Conservation (phyloP, 2,113 vertebrate species). For the Dryoscopus gambensis region DNA sequence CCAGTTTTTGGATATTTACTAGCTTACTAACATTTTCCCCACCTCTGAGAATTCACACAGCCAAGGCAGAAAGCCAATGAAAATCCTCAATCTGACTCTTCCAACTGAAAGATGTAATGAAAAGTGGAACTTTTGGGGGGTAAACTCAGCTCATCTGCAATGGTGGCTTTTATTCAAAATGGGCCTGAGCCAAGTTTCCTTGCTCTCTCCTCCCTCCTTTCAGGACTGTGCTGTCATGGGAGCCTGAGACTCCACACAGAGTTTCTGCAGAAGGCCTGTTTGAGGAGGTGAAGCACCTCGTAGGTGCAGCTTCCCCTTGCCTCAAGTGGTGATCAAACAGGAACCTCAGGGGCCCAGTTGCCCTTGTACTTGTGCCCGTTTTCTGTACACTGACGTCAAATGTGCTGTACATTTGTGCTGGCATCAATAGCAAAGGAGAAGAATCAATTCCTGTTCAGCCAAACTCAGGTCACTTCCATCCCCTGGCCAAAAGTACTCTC, state of each 20-base stretch:
- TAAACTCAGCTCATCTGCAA: not conserved
- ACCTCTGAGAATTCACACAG: not conserved
- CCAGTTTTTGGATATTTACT: not conserved
- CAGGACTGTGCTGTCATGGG: not conserved
- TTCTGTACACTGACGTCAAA: slow-evolving; percentile 36
- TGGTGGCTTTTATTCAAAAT: not conserved
- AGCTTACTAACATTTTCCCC: not conserved
- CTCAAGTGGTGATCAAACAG: not conserved
- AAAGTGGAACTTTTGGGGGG: not conserved
- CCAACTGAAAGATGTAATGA: not conserved
- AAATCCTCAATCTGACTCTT: not conserved
- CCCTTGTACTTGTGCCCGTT: not conserved
- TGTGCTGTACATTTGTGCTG: not conserved
- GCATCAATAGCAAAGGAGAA: not conserved
- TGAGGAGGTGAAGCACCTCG: not conserved
- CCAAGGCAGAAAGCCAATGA: not conserved
- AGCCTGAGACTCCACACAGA: not conserved
- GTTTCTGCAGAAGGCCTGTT: not conserved
- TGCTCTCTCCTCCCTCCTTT: not conserved
- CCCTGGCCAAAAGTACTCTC: slow-evolving; percentile 32
- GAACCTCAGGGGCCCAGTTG: not conserved
- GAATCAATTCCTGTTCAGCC: slow-evolving; percentile 20
- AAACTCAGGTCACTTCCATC: slow-evolving; percentile 21
- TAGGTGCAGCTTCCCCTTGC: not conserved
- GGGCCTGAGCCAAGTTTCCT: not conserved